Evolutionary conservation across 1,140 invertebrate species (phyloP), one percentile per base, ranked within the genome.

Genomic region (Eulimnadia texana): DNA sequence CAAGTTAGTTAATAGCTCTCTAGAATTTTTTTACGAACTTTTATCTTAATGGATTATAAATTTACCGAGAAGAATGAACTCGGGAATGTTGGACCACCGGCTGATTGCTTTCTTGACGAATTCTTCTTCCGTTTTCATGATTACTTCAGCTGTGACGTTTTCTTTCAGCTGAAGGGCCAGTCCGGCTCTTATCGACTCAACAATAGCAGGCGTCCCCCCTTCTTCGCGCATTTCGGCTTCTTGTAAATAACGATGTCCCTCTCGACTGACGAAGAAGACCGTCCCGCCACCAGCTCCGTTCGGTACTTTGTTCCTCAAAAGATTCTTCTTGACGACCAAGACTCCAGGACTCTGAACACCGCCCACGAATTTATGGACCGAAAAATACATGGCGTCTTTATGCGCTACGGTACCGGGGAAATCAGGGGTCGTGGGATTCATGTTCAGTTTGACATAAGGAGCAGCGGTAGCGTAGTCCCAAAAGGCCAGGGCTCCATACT

Each of bases 381-480:
- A 90, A 69, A 94, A 90, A 70, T 90, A 93, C 51, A 94, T 79
- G 1, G 89, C 90, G 76, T 95, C 92, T 70, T 94, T 93, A 70
- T 83, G 81, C 3, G 85, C 83, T 57, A 83, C 76, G 25, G 80
- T 79, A 65, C 49, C 47, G 3, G 64, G 24, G 25, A 84, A 82
- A 27, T 80, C 80, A 2, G 80, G 74, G 54, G 84, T 71, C 61
- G 79, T 72, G 2, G 90, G 89, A 70, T 94, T 94, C 88, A 94
- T 91, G 67, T 92, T 84, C 63, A 94, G 80, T 49, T 79, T 76
- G 0, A 85, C 76, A 67, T 86, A 88, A 0, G 90, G 88, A 1
- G 85, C 90, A 52, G 87, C 87, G 9, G 88, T 79, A 3, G 89
- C 89, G 72, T 90, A 94, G 73, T 94, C 91, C 89, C 90, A 94